Evolutionary conservation across 2,113 vertebrate genomes (phyloP), one percentile per base, ranked within the genome.

Genomic region (Laterallus jamaicensis): DNA sequence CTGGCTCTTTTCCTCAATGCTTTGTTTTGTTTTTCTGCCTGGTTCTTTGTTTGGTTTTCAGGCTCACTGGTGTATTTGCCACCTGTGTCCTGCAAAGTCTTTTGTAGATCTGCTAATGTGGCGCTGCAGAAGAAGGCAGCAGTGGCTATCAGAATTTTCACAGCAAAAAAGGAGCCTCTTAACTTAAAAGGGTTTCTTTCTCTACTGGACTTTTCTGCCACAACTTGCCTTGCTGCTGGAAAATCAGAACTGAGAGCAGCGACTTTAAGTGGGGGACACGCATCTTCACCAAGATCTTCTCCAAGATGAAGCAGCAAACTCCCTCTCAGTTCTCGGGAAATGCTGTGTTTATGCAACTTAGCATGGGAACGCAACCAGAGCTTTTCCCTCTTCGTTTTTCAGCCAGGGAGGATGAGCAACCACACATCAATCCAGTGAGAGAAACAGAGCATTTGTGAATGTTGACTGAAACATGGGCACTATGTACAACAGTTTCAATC

Each of bases 341-440:
- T 31, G 70, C 15, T 56, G 13, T 85, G 26, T 87, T 86, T 73
- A 16, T 50, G 55, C 55, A 77, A 4, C 31, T 95, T 71, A 83
- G 70, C 19, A 10, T 5, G 9, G 86, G 90, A 92, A 90, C 47
- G 12, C 32, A 63, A 86, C 56, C 80, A 92, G 56, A 88, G 68
- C 6, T 90, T 93, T 92, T 49, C 66, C 69, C 56, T 90, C 69
- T 93, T 93, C 54, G 5, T 55, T 92, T 95, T 96, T 84, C 90
- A 93, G 73, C 82, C 91, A 93, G 90, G 78, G 90, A 87, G 55
- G 70, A 89, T 88, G 91, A 96, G 84, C 54, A 97, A 88, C 86
- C 63, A 82, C 78, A 70, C 28, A 63, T 70, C 37, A 44, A 74
- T 40, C 56, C 31, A 31, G 88, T 40, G 90, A 92, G 60, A 96